Percentiles rank a stretch among this genome's conserved stretches.
phyloP scores from a whole-genome alignment of 2,888 invertebrate species.

The Odiellus spinosus region DNA sequence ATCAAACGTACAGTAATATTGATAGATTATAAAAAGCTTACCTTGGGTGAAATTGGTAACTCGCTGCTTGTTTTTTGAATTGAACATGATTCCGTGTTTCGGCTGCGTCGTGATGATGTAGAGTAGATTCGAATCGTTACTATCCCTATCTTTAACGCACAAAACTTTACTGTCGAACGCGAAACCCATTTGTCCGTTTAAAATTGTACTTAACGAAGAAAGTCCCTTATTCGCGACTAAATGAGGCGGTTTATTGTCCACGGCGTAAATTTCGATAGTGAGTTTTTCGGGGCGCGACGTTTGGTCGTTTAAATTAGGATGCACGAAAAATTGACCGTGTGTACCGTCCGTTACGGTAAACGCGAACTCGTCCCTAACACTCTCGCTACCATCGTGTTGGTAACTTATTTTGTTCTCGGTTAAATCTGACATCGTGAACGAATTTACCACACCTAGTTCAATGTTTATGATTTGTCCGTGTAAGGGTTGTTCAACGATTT shows the following conservation, averaged over 20 bases:
- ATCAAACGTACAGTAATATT: too few species aligned
- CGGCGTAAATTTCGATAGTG: conserved; percentile 26
- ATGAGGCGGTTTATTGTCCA: conserved; percentile 28
- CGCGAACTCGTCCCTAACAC: conserved; percentile 26
- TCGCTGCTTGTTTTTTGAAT: conserved; percentile 22
- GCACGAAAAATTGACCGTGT: conserved; percentile 28
- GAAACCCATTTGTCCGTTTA: conserved; percentile 22
- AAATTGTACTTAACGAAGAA: conserved; percentile 22
- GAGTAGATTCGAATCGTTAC: conserved; percentile 22
- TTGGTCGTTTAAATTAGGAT: conserved; percentile 24
- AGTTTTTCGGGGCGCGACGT: conserved; percentile 26
- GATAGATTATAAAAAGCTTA: too few species aligned
- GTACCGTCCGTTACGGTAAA: conserved; percentile 29
- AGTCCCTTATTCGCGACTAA: conserved; percentile 26
- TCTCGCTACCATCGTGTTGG: conserved; percentile 31
- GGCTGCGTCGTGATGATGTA: conserved; percentile 25
- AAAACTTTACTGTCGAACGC: conserved; percentile 24
- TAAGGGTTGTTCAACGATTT: conserved; percentile 26
- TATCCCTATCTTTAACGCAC: conserved; percentile 26
- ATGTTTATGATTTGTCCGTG: conserved; percentile 28
- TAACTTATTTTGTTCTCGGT: conserved; percentile 27
- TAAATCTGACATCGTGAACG: conserved; percentile 28
- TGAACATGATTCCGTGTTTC: conserved; percentile 25
- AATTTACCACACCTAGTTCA: conserved; percentile 22
- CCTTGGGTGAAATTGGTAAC: conserved; percentile 30